Base-by-base conservation (phyloP, 1,140 invertebrate species). In the Sinella curviseta region DNA sequence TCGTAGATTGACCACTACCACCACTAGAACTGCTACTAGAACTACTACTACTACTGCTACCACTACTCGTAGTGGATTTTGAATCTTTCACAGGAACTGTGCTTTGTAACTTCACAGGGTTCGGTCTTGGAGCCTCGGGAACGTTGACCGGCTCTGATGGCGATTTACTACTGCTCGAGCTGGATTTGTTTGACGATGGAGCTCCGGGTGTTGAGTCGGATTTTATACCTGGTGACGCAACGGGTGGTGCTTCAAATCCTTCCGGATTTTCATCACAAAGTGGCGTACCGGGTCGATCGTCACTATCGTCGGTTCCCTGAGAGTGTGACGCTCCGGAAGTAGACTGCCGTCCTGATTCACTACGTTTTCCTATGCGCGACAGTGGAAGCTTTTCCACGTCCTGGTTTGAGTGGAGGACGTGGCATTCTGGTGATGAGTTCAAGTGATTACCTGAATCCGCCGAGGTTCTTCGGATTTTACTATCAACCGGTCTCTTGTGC, bases 241-340 rank as follows among this genome's bases (percentile, higher is more conserved):
- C 93, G 55, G 89, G 90, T 1, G 89, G 90, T 1, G 80, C 70
- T 77, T 90, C 86, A 65, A 92, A 86, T 83, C 92, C 92, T 84
- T 94, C 93, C 0, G 93, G 93, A 48, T 92, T 87, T 84, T 95
- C 94, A 86, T 95, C 94, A 82, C 93, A 93, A 26, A 95, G 87
- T 14, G 94, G 94, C 4, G 94, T 95, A 14, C 93, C 94, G 3
- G 94, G 93, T 76, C 94, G 86, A 75, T 84, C 82, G 55, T 84
- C 82, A 82, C 80, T 85, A 34, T 87, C 87, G 84, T 87, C 83
- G 83, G 86, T 81, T 86, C 87, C 79, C 74, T 67, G 57, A 31
- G 74, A 26, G 73, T 77, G 14, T 2, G 34, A n/a, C 2, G 74
- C 24, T 8, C 3, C 39, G 8, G 74, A 36, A 2, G 74, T 54